Evolutionary conservation across 2,113 vertebrate species (phyloP).

Genomic region (Hylia prasina): DNA sequence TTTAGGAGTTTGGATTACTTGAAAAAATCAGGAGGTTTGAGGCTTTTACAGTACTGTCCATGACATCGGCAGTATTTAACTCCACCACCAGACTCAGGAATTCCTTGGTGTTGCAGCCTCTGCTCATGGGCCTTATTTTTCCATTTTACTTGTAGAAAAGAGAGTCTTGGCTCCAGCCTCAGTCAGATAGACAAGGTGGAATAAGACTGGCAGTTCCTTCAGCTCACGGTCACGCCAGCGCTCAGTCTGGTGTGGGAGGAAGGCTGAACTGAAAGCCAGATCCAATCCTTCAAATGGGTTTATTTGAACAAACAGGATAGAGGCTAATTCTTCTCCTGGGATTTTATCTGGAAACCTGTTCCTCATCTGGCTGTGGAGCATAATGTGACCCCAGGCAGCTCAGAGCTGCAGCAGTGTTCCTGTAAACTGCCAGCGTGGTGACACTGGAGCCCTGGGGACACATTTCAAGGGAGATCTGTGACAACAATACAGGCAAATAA

Average conservation of each 20-base stretch:
- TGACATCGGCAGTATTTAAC: neutral
- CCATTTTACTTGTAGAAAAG: neutral
- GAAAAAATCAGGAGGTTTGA: neutral
- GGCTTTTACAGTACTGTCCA: accelerated
- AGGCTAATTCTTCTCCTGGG: neutral
- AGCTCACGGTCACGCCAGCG: accelerated
- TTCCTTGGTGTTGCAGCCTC: neutral
- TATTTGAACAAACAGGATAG: neutral
- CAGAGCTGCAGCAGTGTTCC: neutral
- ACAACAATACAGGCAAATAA: neutral
- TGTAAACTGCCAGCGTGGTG: neutral
- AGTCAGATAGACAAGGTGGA: accelerated
- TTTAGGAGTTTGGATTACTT: neutral
- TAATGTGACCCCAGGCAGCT: neutral
- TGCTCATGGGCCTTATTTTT: neutral
- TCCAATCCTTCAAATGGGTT: neutral
- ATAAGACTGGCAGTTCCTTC: neutral
- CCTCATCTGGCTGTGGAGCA: neutral
- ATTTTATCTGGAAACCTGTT: neutral
- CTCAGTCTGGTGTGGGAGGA: neutral
- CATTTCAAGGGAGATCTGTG: neutral
- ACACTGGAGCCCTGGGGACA: neutral
- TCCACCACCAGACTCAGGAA: neutral
- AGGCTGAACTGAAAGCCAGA: neutral
- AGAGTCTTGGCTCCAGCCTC: neutral